Conservation (phyloP, 2,113 vertebrate species). For the Onychostruthus taczanowskii region DNA sequence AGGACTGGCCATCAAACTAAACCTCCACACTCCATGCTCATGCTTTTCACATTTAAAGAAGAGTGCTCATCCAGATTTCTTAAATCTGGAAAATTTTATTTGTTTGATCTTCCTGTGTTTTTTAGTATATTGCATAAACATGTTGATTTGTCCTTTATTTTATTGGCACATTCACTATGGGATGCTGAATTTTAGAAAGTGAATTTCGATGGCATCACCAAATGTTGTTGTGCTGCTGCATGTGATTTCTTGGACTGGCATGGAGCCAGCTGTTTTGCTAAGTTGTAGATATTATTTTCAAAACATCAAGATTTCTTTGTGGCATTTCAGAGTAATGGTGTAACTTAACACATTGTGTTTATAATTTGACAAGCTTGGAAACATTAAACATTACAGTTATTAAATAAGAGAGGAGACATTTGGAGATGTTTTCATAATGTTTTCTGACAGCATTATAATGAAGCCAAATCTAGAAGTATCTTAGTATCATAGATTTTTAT, state of each 20-base stretch:
- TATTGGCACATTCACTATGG: background rate
- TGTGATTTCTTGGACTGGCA: background rate
- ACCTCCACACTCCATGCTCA: fast-evolving
- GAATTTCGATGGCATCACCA: background rate
- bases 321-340: slow-evolving; percentile 11
- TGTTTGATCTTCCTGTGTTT: background rate
- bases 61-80: background rate
- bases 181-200: background rate
- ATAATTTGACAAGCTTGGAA: slow-evolving; percentile 40
- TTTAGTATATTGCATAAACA: background rate
- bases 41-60: background rate
- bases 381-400: slow-evolving; percentile 1
- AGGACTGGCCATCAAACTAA: background rate
- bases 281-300: slow-evolving; percentile 17
- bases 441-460: slow-evolving; percentile 44
- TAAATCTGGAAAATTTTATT: background rate
- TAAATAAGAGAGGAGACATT: slow-evolving; percentile 1
- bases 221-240: background rate
- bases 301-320: background rate
- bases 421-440: slow-evolving; percentile 37
- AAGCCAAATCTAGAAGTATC: slow-evolving; percentile 22
- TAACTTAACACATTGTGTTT: slow-evolving; percentile 2
- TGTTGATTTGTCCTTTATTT: background rate
- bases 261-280: background rate
- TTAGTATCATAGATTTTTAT: slow-evolving; percentile 1